phyloP scores from a whole-genome alignment of 2,888 invertebrate genomes.

The Bimastos eiseni region DNA sequence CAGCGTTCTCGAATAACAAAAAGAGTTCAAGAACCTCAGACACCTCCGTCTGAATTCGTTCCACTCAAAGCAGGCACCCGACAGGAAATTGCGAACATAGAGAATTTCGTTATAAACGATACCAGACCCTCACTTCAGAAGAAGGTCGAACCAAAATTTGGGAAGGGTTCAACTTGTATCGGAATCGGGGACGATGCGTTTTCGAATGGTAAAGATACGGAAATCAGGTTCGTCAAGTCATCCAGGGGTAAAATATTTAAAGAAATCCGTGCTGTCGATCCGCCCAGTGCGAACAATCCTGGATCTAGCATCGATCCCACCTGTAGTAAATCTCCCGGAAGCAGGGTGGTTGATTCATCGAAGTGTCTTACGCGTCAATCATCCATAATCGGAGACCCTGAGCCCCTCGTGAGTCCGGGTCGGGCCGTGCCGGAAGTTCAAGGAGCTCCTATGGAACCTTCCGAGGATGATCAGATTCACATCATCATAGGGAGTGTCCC shows the following conservation, averaged over 20 bases:
- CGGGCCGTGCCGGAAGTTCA: background rate
- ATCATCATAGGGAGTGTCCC: constrained; percentile 77
- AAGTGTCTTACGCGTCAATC: background rate
- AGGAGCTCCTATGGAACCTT: background rate
- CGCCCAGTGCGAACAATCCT: background rate
- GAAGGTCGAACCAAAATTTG: background rate
- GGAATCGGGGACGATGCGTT: background rate
- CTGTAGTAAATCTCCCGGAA: background rate
- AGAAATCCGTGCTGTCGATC: background rate
- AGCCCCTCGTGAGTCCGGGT: background rate
- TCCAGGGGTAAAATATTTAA: background rate
- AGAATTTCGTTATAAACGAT: background rate
- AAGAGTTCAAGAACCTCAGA: background rate
- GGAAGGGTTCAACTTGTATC: background rate
- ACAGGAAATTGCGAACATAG: background rate
- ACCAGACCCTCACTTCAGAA: background rate
- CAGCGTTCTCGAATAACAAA: background rate
- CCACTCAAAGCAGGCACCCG: background rate
- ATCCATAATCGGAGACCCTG: background rate
- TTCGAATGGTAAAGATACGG: background rate
- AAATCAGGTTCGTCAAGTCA: background rate
- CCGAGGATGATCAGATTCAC: background rate
- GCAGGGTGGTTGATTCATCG: background rate
- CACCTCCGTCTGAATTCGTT: background rate
- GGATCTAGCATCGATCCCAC: background rate